Evolutionary conservation across 2,113 vertebrate species (phyloP).

Genomic region (Syngnathus typhle): DNA sequence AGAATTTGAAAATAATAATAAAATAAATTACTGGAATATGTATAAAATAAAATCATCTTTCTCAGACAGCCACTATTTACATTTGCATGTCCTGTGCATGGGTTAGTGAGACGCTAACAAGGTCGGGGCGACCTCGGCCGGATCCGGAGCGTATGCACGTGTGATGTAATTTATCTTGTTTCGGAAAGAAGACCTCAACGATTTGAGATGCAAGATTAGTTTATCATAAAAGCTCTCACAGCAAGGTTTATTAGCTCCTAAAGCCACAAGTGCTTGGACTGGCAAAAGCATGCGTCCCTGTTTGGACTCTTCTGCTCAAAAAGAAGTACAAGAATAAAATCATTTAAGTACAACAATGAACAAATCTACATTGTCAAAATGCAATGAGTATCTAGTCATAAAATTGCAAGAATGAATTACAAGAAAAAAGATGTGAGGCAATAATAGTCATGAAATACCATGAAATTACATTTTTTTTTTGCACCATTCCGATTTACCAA

Average conservation of each 20-base stretch:
- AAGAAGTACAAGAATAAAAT: not conserved
- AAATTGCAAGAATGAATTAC: not conserved
- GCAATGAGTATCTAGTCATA: not conserved
- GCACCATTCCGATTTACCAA: slow-evolving; percentile 59
- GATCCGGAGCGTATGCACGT: not conserved
- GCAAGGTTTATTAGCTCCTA: not conserved
- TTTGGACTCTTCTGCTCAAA: not conserved
- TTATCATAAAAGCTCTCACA: not conserved
- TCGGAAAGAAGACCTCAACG: not conserved
- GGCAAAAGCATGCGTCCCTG: not conserved
- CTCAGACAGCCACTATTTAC: too few relatives aligned
- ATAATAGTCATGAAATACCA: not conserved
- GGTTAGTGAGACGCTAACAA: not conserved
- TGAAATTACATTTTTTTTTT: not conserved
- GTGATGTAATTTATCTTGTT: not conserved
- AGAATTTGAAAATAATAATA: too few relatives aligned
- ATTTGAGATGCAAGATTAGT: not conserved
- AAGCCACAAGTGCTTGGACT: not conserved
- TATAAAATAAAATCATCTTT: too few relatives aligned
- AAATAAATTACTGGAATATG: too few relatives aligned
- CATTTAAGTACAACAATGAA: not conserved
- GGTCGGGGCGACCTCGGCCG: not conserved
- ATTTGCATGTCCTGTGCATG: not conserved
- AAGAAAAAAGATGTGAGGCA: not conserved
- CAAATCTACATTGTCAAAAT: too few relatives aligned